Conservation (phyloP, 92 coral and sea anemone genomes). For the Heteractis magnifica region DNA sequence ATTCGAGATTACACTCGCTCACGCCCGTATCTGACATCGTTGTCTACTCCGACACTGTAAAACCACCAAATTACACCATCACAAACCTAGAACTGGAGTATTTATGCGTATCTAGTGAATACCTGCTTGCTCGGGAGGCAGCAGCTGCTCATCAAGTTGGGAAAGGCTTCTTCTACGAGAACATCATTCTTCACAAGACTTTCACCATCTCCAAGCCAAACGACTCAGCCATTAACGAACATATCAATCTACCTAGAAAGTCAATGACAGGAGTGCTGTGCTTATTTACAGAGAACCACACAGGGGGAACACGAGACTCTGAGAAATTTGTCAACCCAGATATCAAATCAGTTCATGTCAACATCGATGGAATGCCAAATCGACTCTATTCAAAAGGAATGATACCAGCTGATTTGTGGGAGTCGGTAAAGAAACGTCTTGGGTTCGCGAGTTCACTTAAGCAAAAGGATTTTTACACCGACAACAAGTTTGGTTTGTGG, state of each 20-base stretch:
- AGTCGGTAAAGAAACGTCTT: constrained; percentile 46
- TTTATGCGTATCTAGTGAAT: constrained; percentile 25
- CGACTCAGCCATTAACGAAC: constrained; percentile 44
- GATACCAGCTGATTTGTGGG: constrained; percentile 51
- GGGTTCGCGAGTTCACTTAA: constrained; percentile 10
- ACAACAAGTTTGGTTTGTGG: constrained; percentile 50
- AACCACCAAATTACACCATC: constrained; percentile 34
- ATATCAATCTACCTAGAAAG: constrained; percentile 50
- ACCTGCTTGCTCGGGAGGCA: constrained; percentile 53
- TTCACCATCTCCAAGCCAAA: constrained; percentile 43
- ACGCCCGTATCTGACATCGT: constrained; percentile 39
- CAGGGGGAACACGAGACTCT: constrained; percentile 52
- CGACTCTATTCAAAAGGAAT: constrained; percentile 47
- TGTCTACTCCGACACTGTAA: constrained; percentile 11
- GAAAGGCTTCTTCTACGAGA: constrained; percentile 49
- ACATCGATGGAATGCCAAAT: constrained; percentile 48
- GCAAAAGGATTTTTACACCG: constrained; percentile 40
- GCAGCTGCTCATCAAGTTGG: constrained; percentile 33
- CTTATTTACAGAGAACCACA: constrained; percentile 31
- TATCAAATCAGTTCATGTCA: constrained; percentile 21
- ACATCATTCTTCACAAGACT: constrained; percentile 54
- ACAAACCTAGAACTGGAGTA: constrained; percentile 53
- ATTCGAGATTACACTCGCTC: constrained; percentile 47
- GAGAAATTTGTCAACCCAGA: constrained; percentile 52
- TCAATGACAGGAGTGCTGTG: constrained; percentile 58